Conservation (phyloP, 2,888 invertebrate species). For the Trichopoda pennipes region DNA sequence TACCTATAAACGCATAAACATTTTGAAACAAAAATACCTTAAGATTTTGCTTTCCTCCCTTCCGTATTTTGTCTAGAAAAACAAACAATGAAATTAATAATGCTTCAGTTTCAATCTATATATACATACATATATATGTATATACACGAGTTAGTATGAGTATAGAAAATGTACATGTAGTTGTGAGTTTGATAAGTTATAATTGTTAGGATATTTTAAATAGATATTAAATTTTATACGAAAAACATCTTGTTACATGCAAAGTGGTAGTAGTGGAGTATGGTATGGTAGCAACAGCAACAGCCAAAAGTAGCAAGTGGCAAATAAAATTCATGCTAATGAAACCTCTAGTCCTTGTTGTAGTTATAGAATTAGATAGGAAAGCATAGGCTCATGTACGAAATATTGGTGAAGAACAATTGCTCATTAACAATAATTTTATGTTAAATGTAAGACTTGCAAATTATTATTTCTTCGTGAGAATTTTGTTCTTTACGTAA, state of each 20-base stretch:
- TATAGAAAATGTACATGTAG: not conserved
- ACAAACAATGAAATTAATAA: slow-evolving; percentile 72
- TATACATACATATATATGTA: not conserved
- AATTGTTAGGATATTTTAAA: slow-evolving; percentile 63
- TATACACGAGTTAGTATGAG: too few species aligned
- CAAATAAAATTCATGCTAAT: slow-evolving; percentile 27
- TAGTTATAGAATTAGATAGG: slow-evolving; percentile 1
- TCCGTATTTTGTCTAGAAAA: slow-evolving; percentile 64
- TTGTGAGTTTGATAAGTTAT: slow-evolving; percentile 45
- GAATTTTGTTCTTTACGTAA: not conserved
- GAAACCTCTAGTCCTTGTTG: not conserved
- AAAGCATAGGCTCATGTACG: slow-evolving; percentile 26
- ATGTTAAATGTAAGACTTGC: slow-evolving; percentile 37
- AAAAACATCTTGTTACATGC: slow-evolving; percentile 39
- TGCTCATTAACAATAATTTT: slow-evolving; percentile 68
- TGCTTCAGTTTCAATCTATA: slow-evolving; percentile 66
- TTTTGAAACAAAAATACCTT: slow-evolving; percentile 28
- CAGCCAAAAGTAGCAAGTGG: not conserved
- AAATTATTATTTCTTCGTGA: not conserved
- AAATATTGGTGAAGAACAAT: slow-evolving; percentile 66
- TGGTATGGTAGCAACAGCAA: slow-evolving; percentile 32
- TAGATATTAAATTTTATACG: slow-evolving; percentile 49
- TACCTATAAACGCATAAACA: not conserved
- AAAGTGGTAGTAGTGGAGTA: slow-evolving; percentile 54
- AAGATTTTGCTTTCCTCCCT: slow-evolving; percentile 33